Conservation (phyloP, 2,797 vertebrate genomes). For the Coregonus sp. region DNA sequence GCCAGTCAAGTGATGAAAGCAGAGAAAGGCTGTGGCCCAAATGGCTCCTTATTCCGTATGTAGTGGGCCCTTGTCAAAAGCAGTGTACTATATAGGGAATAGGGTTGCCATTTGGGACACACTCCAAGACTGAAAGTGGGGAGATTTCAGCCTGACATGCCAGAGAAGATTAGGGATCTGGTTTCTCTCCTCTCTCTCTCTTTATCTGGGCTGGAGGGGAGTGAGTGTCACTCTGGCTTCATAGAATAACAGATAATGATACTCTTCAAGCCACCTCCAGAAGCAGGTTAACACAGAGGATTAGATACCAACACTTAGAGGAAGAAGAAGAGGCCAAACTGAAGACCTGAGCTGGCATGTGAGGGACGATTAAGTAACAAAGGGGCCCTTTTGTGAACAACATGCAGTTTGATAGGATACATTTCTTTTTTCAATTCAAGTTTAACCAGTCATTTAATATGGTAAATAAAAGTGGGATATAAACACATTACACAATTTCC, state of each 20-base stretch:
- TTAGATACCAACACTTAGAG: slow-evolving; percentile 66
- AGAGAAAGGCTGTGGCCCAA: slow-evolving; percentile 35
- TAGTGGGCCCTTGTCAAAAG: background rate
- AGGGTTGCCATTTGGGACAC: background rate
- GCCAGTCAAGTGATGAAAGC: slow-evolving; percentile 68
- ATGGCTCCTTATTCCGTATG: background rate
- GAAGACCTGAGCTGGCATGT: slow-evolving; percentile 46
- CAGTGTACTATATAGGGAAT: background rate
- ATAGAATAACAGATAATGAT: slow-evolving; percentile 62
- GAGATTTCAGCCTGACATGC: slow-evolving; percentile 64
- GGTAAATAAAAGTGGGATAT: background rate
- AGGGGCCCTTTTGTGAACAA: background rate
- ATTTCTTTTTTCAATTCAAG: background rate
- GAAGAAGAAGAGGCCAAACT: slow-evolving; percentile 24
- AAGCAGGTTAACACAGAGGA: slow-evolving; percentile 40
- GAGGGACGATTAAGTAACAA: slow-evolving; percentile 16
- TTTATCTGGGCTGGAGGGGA: slow-evolving; percentile 66
- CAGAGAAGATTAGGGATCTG: slow-evolving; percentile 67
- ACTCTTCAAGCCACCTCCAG: slow-evolving; percentile 55
- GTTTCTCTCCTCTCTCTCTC: slow-evolving; percentile 56
- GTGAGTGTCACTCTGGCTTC: slow-evolving; percentile 47
- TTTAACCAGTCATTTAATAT: background rate
- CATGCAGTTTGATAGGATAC: background rate
- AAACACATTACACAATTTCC: background rate
- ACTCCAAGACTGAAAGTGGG: slow-evolving; percentile 27